These are phyloP conservation scores for Sesia apiformis DNA, from an alignment of 2,888 invertebrate species.

Conservation along the genomic window DNA sequence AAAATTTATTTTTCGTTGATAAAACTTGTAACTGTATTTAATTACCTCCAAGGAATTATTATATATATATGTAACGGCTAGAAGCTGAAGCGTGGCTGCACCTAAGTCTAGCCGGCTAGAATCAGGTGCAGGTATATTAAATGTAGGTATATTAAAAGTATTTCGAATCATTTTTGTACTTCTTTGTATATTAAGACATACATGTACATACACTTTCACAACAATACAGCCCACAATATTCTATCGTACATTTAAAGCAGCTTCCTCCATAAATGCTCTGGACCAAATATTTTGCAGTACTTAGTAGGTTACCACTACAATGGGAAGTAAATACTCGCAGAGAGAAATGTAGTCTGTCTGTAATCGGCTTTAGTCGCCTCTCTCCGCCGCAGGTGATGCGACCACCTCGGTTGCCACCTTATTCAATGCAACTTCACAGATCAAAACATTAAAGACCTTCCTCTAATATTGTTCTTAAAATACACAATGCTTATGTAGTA, in stretches of 20 bases:
- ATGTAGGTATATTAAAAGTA: no score
- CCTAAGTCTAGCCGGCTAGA: no score
- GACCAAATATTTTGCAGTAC: constrained; percentile 25
- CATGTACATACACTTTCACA: no score
- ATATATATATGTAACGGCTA: no score
- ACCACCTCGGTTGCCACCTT: constrained; percentile 1
- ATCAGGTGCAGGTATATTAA: no score
- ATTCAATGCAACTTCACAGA: constrained; percentile 4
- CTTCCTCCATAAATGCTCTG: background rate
- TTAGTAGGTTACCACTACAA: constrained; percentile 24
- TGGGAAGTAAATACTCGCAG: constrained; percentile 32
- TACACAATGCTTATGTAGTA: background rate
- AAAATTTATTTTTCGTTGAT: no score
- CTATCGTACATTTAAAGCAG: background rate
- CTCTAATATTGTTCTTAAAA: background rate
- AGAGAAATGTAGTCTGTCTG: constrained; percentile 38
- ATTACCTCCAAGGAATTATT: no score
- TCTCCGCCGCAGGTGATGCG: constrained; percentile 22
- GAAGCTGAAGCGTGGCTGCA: no score
- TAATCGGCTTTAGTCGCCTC: constrained; percentile 58
- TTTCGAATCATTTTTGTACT: no score
- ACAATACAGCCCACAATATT: no score
- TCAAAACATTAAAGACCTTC: background rate
- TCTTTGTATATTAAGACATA: no score
- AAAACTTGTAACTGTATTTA: no score